Conservation (phyloP, 2,888 invertebrate genomes). For the Aphidius colemani region DNA sequence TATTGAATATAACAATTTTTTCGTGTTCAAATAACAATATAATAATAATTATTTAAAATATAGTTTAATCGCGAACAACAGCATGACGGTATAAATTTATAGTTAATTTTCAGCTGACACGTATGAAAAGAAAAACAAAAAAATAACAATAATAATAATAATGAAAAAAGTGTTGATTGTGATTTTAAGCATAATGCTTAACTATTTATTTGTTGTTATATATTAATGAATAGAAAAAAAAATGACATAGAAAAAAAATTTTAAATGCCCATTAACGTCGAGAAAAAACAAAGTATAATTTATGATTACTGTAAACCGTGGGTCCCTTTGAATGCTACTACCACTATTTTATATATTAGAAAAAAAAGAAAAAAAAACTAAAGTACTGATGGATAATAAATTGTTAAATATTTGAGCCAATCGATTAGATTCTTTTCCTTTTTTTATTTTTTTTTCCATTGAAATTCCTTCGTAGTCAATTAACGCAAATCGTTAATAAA, state of each 20-base stretch:
- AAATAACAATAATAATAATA: conserved; percentile 8
- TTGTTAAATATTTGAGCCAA: conserved; percentile 45
- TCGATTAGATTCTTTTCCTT: neutral
- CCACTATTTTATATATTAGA: conserved; percentile 48
- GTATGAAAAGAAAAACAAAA: neutral
- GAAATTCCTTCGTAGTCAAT: neutral
- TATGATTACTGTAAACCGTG: conserved; percentile 52
- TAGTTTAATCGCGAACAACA: too few relatives aligned
- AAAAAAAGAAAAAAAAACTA: conserved; percentile 3
- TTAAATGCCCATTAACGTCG: conserved; percentile 41
- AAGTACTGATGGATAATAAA: conserved; percentile 46
- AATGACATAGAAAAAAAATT: conserved; percentile 31
- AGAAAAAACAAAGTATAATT: conserved; percentile 49
- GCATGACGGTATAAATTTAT: too few relatives aligned
- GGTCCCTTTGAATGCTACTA: conserved; percentile 51
- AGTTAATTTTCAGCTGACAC: neutral
- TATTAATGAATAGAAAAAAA: conserved; percentile 52
- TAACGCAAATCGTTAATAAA: neutral
- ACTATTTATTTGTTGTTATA: conserved; percentile 58
- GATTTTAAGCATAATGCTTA: conserved; percentile 55
- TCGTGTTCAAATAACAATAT: too few relatives aligned
- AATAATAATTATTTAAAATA: too few relatives aligned
- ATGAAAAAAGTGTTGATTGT: conserved; percentile 54
- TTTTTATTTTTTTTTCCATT: neutral
- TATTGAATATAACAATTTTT: too few relatives aligned